These are phyloP conservation scores for Holacanthus passer DNA, from an alignment of 2,113 vertebrate species.

Conservation along the genomic window DNA sequence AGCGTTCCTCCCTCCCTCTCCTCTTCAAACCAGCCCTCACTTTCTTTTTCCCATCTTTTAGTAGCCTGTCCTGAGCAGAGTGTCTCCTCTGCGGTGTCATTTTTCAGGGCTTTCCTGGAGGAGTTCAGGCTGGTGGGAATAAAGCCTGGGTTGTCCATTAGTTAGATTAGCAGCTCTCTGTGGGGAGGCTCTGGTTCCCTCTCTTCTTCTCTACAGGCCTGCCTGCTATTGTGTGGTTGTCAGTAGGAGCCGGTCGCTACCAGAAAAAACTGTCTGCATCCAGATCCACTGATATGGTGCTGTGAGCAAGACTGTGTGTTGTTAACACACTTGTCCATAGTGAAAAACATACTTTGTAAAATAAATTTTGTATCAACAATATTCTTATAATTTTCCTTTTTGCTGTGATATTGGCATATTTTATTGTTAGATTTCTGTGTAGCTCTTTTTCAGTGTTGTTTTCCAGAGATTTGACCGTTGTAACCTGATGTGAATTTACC, in stretches of 20 bases:
- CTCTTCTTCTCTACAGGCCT: constrained; percentile 37
- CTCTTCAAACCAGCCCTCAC: constrained; percentile 8
- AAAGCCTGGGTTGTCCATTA: constrained; percentile 73
- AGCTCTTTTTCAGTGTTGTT: background rate
- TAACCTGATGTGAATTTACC: background rate
- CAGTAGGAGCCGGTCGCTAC: constrained; percentile 58
- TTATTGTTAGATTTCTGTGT: background rate
- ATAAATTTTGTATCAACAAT: background rate
- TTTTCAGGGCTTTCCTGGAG: constrained; percentile 71
- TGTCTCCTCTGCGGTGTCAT: constrained; percentile 59
- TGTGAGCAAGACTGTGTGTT: constrained; percentile 43
- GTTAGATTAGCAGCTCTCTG: constrained; percentile 74
- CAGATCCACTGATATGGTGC: constrained; percentile 59
- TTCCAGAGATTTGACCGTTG: background rate
- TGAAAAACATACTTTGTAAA: too few relatives aligned
- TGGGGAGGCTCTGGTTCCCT: constrained; percentile 72
- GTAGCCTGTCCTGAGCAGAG: constrained; percentile 35
- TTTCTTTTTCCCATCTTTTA: constrained; percentile 43
- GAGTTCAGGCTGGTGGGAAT: constrained; percentile 59
- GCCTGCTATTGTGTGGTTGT: constrained; percentile 69
- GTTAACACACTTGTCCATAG: constrained; percentile 18
- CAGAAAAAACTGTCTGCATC: constrained; percentile 45
- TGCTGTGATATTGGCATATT: background rate
- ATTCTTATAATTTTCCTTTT: background rate
- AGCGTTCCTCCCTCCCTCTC: background rate